Base-by-base conservation (phyloP, 64 coral and sea anemone species). In the Montipora cactus region DNA sequence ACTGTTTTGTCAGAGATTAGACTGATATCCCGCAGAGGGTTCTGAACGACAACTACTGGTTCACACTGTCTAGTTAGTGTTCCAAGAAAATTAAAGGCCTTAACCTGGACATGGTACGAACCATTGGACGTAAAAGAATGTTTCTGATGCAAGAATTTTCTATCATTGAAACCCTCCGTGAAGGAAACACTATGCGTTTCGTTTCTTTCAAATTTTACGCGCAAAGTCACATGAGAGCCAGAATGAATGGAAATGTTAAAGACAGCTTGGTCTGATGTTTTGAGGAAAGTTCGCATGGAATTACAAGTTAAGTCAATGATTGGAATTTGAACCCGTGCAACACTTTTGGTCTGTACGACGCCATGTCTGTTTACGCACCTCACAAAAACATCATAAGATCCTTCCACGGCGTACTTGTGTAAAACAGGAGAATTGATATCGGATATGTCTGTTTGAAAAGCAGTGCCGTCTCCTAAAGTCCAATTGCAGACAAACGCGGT, bases 401-500 rank as follows among this genome's bases (percentile, higher is more conserved):
- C 94, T 46, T 80, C 80, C 6, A 73, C 61, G 9, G 19, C 20
- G 73, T 95, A 95, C 8, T 49, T 14, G 58, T 95, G 88, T 10
- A 59, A 55, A 55, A 95, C 58, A 59, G 81, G 14, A 44, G 23
- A 19, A 21, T 87, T 59, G 0, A 79, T 19, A 7, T 91, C 70
- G 16, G 71, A 80, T 19, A 91, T 46, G 87, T 95, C 89, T 74
- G 77, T 95, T 48, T 78, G 71, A 44, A 84, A 58, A 15, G 44
- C 7, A 8, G 67, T 49, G 25, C 76, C 67, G 13, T 95, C 89
- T 15, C 94, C 94, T 14, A 95, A 75, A 10, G 44, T 62, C 94
- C 94, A 95, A 11, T 95, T 20, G 45, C 94, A 95, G 9, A 95
- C 25, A 74, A 78, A 95, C 16, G 89, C 94, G 14, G 80, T 95